Evolutionary conservation across 2,113 vertebrate genomes (phyloP), one percentile per base, ranked within the genome.

Genomic region (Tretioscincus oriximinensis): DNA sequence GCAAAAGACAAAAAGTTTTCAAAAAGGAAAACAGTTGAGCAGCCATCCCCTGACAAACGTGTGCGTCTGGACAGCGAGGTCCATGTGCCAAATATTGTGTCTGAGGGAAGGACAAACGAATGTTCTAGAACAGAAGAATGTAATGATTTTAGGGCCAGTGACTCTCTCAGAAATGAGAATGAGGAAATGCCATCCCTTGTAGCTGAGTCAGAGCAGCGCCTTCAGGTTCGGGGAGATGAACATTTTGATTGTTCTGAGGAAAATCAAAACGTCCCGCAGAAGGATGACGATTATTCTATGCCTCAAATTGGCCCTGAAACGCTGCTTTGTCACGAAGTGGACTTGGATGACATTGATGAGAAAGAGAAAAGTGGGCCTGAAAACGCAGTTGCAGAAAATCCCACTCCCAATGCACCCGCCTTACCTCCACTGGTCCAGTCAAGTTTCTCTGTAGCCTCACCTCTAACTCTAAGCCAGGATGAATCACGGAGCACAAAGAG

Each of bases 271-370:
- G 24, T 81, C 7, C 87, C 93, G 3, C 75, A 80, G 14, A 95
- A 92, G 47, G 93, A 93, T 0, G 90, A 90, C 78, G 95, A 97
- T 4, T 96, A 97, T 45, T 63, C 94, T 0, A 96, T 97, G 95
- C 97, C 97, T 7, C 95, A 97, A 88, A 99, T 99, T 0, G 98
- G 96, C 2, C 97, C 97, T 0, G 98, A 99, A 45, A 97, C 96
- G 0, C 89, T 99, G 77, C 95, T 99, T 69, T 99, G 98, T 87
- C 97, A 99, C 4, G 98, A 99, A 82, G 98, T 99, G 0, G 98
- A 99, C 90, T 92, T 99, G 86, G 98, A 99, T 28, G 98, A 99
- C 84, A 90, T 96, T 5, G 98, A 99, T 1, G 98, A 99, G 66
- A 97, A 97, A 90, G 98, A 99, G 24, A 98, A 98, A 88, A 92